Conservation (phyloP, 2,113 vertebrate genomes). For the Nymphicus hollandicus region DNA sequence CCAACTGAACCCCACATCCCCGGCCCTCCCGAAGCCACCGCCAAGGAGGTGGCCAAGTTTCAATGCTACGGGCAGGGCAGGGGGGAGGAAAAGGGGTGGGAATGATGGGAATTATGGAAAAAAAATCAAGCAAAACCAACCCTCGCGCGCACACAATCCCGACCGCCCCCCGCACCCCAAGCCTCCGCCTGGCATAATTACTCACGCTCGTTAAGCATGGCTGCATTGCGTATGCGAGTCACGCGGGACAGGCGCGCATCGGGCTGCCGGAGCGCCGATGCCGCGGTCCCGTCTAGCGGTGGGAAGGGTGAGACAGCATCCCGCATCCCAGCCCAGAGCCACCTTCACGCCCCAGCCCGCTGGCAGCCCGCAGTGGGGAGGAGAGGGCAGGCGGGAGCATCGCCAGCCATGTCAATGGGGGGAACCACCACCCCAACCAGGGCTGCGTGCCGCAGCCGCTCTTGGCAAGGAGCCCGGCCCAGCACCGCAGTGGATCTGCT, state of each 20-base stretch:
- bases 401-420: neutral
- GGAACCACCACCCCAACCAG: neutral
- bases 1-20: constrained; percentile 48
- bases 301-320: neutral
- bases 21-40: neutral
- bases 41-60: neutral
- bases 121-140: neutral
- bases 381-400: neutral
- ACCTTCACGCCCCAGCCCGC: neutral
- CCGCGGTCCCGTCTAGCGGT: neutral
- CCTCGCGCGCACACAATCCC: rapidly evolving
- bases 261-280: constrained; percentile 17
- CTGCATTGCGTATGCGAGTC: constrained; percentile 50
- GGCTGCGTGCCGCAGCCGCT: constrained; percentile 47
- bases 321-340: neutral
- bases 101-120: neutral
- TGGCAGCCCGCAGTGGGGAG: neutral
- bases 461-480: constrained; percentile 39
- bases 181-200: constrained; percentile 74
- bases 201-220: constrained; percentile 74
- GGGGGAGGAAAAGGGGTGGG: neutral
- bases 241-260: constrained; percentile 12
- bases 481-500: neutral
- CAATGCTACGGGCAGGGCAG: neutral
- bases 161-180: neutral